Base-by-base conservation (phyloP, 2,888 invertebrate species). In the Cyclophora punctaria region DNA sequence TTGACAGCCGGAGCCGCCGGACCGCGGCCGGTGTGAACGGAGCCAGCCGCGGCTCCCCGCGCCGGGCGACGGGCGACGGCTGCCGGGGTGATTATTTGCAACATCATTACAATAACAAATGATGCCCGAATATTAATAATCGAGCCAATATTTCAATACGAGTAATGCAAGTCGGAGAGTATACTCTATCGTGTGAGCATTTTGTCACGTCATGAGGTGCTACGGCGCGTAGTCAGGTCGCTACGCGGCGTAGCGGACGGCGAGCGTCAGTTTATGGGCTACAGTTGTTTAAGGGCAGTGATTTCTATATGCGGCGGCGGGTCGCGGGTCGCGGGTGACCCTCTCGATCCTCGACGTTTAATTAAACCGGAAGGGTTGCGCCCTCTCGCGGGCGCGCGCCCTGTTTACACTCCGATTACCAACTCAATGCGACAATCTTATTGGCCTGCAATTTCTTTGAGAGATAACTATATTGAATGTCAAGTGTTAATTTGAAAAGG, bases 281-380 rank as follows among this genome's bases (percentile, higher is more conserved):
- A 20, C 1, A 20, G 20, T 20, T 20, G 69, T 71, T 69, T 69
- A 74, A 69, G 69, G 73, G 58, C 75, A 64, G 63, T 69, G 78
- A 75, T 75, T 75, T 69, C 67, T 69, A 66, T 70, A 75, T 73
- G 73, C 67, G 69, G 67, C 62, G 58, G 61, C 59, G 58, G 56
- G 52, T 48, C 48, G 48, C 51, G 45, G 49, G 44, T 45, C 44
- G 48, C 40, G 59, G 55, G 58, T 54, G 57, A 52, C 62, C 55
- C 58, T 58, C 58, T 55, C 49, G 34, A 50, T n/a, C 40, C 6
- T 49, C 45, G 56, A 60, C 65, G 67, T 73, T 71, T 67, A 68
- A 73, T 73, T 65, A 71, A 70, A 67, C 48, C 51, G 44, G 57
- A 66, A 69, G 70, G 69, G 68, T 67, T 68, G 60, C 42, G 46